phyloP scores from a whole-genome alignment of 2,888 invertebrate genomes.

The Iphiclides podalirius region DNA sequence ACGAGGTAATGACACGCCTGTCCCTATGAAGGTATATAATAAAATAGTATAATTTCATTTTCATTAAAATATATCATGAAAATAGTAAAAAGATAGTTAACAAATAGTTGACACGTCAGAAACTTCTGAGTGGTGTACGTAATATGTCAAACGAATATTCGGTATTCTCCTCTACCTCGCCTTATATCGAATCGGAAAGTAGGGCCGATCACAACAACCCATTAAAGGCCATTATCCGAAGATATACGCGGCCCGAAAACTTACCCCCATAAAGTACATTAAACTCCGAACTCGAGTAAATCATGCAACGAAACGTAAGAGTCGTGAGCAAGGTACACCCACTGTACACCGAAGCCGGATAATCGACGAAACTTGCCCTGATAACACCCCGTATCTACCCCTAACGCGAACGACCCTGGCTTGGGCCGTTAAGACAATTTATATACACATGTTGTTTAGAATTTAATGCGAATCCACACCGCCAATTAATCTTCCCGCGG shows the following conservation, averaged over 20 bases:
- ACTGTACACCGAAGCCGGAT: not conserved
- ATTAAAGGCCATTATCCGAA: slow-evolving; percentile 8
- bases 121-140: no score
- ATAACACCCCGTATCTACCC: slow-evolving; percentile 13
- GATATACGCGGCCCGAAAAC: slow-evolving; percentile 1
- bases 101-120: no score
- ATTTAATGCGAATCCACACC: slow-evolving; percentile 62
- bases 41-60: no score
- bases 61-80: no score
- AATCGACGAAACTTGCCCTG: slow-evolving; percentile 18
- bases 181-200: not conserved
- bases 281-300: slow-evolving; percentile 17
- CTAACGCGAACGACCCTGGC: slow-evolving; percentile 5
- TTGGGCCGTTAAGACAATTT: slow-evolving; percentile 65
- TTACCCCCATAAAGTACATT: slow-evolving; percentile 4
- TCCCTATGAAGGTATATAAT: no score
- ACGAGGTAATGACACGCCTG: no score
- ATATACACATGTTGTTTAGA: slow-evolving; percentile 68
- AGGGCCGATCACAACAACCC: not conserved
- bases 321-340: slow-evolving; percentile 7
- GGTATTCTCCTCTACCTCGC: no score
- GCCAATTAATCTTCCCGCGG: slow-evolving; percentile 59
- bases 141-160: no score
- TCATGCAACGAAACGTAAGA: slow-evolving; percentile 15
- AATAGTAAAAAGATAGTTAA: no score